Evolutionary conservation across 2,888 invertebrate genomes (phyloP).

Genomic region (Gisinianus flammeolus): DNA sequence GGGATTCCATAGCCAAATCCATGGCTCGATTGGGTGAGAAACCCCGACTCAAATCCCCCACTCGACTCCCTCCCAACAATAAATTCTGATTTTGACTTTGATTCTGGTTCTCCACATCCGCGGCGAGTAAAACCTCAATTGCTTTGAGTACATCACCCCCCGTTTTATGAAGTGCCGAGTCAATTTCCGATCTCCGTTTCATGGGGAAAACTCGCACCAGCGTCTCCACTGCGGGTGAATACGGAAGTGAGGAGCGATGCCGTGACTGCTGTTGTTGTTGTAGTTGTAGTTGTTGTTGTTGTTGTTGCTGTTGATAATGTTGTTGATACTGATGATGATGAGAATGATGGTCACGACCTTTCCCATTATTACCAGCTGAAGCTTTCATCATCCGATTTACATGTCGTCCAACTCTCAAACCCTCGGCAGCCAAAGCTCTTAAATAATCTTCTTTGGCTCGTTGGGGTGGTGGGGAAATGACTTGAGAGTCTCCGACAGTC

Average conservation of each 20-base stretch:
- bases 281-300: not conserved
- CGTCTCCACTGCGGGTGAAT: conserved; percentile 73
- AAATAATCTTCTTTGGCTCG: conserved; percentile 52
- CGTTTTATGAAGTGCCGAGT: conserved; percentile 80
- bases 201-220: conserved; percentile 88
- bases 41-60: conserved; percentile 11
- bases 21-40: conserved; percentile 43
- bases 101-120: conserved; percentile 33
- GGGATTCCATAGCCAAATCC: conserved; percentile 55
- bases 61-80: conserved; percentile 15
- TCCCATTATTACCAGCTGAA: conserved; percentile 9
- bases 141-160: conserved; percentile 90
- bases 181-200: conserved; percentile 83
- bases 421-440: conserved; percentile 53
- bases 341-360: not conserved
- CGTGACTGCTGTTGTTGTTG: not conserved
- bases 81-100: not conserved
- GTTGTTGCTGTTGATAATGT: not conserved
- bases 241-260: conserved; percentile 9
- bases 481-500: not conserved
- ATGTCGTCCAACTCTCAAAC: conserved; percentile 52
- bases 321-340: not conserved
- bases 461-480: not conserved
- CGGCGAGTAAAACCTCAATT: conserved; percentile 77
- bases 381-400: conserved; percentile 52